These are phyloP conservation scores for Eira barbara DNA, from an alignment of 2,113 vertebrate genomes.

Conservation along the genomic window DNA sequence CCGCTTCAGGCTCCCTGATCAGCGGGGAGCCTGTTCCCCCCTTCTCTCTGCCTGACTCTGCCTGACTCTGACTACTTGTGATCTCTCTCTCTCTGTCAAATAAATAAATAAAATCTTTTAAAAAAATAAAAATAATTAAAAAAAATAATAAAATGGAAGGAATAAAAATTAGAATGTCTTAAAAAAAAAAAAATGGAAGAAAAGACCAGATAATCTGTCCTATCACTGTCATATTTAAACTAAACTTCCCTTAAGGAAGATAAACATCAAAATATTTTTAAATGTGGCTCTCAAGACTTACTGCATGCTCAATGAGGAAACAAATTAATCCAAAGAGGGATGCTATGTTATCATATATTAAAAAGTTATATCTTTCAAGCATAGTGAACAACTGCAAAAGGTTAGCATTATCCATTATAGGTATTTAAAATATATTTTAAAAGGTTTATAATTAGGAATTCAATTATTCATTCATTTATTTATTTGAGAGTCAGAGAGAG, in stretches of 20 bases:
- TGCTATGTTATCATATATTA: neutral
- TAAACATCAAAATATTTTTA: conserved; percentile 5
- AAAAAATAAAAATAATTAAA: too few relatives aligned
- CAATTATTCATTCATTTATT: neutral
- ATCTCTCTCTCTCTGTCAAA: too few relatives aligned
- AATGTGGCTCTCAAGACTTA: neutral
- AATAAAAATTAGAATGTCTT: neutral
- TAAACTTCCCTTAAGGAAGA: neutral
- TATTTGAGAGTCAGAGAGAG: neutral
- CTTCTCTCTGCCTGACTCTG: too few relatives aligned
- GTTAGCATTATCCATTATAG: neutral
- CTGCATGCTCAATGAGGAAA: neutral
- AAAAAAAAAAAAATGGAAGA: neutral
- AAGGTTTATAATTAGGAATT: conserved; percentile 39
- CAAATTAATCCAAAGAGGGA: neutral
- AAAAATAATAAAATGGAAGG: neutral
- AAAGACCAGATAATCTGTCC: neutral
- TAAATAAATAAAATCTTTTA: too few relatives aligned
- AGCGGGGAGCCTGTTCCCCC: too few relatives aligned
- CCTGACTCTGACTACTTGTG: too few relatives aligned
- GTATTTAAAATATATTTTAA: neutral
- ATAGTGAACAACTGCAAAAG: neutral
- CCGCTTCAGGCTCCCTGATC: too few relatives aligned
- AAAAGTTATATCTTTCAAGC: neutral
- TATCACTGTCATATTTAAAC: neutral